A percentile compares a stretch with the other conserved stretches of the same genome.
These are phyloP conservation scores for Caretta caretta DNA, from an alignment of 2,113 vertebrate species.

Conservation along the genomic window DNA sequence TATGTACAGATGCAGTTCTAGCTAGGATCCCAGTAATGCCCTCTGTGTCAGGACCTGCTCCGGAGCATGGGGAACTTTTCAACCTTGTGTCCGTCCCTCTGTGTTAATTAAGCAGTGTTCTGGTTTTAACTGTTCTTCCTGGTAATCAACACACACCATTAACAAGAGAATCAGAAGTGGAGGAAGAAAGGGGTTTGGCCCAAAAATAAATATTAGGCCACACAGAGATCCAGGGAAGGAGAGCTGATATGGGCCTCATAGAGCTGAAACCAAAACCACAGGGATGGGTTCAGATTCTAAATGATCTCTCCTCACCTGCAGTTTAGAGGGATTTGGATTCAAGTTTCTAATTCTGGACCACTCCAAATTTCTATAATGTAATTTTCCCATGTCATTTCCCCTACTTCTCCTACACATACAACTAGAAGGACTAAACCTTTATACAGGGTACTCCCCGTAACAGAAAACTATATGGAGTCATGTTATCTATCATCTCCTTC, in stretches of 20 bases:
- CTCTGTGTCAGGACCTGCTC: neutral
- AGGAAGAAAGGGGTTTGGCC: neutral
- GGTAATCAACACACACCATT: neutral
- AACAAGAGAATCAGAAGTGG: neutral
- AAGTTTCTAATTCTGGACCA: neutral
- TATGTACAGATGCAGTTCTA: neutral
- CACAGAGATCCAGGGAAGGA: neutral
- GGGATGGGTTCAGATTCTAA: neutral
- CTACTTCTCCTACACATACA: neutral
- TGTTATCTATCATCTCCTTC: neutral
- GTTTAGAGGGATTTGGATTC: neutral
- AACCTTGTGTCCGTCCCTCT: neutral
- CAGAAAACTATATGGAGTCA: neutral
- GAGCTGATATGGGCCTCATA: neutral
- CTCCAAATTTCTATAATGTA: accelerated
- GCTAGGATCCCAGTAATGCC: neutral
- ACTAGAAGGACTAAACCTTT: neutral
- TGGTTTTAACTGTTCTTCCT: neutral
- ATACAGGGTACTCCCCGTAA: neutral
- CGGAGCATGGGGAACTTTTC: neutral
- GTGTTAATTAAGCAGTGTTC: neutral
- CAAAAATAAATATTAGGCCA: neutral
- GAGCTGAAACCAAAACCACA: neutral
- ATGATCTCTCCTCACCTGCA: neutral
- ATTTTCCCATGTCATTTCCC: neutral